These are phyloP conservation scores for Dendrolimus houi DNA, from an alignment of 2,888 invertebrate genomes.

Conservation along the genomic window DNA sequence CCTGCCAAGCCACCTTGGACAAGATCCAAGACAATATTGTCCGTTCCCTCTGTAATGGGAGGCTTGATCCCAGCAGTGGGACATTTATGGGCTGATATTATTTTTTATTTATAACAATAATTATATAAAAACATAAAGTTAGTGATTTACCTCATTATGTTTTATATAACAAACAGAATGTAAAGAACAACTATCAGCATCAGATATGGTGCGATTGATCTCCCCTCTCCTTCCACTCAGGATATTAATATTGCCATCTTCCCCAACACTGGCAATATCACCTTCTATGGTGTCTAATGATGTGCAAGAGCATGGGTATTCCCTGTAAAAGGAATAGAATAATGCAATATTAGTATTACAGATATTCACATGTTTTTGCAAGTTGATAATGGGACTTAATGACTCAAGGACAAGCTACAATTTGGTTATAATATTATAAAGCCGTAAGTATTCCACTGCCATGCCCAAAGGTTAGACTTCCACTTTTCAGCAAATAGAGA, in stretches of 20 bases:
- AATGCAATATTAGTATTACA: neutral
- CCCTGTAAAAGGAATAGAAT: slow-evolving; percentile 26
- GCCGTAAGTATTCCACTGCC: neutral
- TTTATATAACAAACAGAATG: slow-evolving; percentile 86
- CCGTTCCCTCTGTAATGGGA: too few relatives aligned
- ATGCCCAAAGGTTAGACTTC: neutral
- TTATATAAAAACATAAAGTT: too few relatives aligned
- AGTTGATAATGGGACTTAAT: too few relatives aligned
- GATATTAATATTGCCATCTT: slow-evolving; percentile 83
- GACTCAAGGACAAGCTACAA: too few relatives aligned
- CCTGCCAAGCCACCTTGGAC: too few relatives aligned
- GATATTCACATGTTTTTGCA: too few relatives aligned
- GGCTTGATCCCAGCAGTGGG: too few relatives aligned
- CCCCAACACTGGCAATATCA: slow-evolving; percentile 88
- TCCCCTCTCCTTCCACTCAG: slow-evolving; percentile 62
- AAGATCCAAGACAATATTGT: too few relatives aligned
- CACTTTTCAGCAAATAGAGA: too few relatives aligned
- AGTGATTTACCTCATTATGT: slow-evolving; percentile 63
- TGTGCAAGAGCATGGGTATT: slow-evolving; percentile 81
- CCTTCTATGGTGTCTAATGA: slow-evolving; percentile 84
- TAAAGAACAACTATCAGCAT: slow-evolving; percentile 89
- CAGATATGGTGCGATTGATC: slow-evolving; percentile 66
- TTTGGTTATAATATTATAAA: too few relatives aligned
- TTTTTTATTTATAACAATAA: too few relatives aligned
- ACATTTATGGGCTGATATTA: too few relatives aligned